Evolutionary conservation across 2,113 vertebrate genomes (phyloP).

Genomic region (Aptenodytes forsteri): DNA sequence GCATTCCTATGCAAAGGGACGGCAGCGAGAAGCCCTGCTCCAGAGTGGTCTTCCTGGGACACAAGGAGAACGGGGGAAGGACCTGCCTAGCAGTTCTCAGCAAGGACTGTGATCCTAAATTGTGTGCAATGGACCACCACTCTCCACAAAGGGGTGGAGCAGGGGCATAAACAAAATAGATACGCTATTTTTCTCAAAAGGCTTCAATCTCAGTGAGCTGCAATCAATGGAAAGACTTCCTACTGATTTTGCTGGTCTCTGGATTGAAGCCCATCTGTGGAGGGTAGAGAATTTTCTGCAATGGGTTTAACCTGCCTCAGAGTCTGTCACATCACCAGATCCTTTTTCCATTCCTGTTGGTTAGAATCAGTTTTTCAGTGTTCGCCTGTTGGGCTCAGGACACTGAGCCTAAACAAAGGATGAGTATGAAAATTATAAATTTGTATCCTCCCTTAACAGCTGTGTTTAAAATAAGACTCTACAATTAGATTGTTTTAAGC

Average conservation of each 20-base stretch:
- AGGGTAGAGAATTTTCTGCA: neutral
- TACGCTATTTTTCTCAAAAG: neutral
- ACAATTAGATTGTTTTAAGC: neutral
- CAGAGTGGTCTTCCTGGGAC: neutral
- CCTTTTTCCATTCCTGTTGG: neutral
- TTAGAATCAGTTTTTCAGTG: neutral
- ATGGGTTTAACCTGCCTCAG: neutral
- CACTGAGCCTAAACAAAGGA: neutral
- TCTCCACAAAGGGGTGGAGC: neutral
- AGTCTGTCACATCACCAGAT: neutral
- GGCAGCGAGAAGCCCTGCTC: neutral
- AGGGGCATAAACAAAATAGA: neutral
- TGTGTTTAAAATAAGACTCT: neutral
- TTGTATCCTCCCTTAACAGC: neutral
- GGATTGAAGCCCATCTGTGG: neutral
- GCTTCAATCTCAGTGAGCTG: neutral
- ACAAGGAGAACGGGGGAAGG: neutral
- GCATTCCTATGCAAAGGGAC: neutral
- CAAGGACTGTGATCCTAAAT: neutral
- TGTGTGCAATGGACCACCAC: neutral
- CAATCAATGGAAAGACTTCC: neutral
- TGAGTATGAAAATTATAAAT: neutral
- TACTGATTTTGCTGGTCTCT: neutral
- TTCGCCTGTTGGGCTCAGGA: neutral
- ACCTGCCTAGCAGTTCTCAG: neutral